Evolutionary conservation across 2,797 vertebrate species (phyloP).

Genomic region (Enteromius thamalakanensis): DNA sequence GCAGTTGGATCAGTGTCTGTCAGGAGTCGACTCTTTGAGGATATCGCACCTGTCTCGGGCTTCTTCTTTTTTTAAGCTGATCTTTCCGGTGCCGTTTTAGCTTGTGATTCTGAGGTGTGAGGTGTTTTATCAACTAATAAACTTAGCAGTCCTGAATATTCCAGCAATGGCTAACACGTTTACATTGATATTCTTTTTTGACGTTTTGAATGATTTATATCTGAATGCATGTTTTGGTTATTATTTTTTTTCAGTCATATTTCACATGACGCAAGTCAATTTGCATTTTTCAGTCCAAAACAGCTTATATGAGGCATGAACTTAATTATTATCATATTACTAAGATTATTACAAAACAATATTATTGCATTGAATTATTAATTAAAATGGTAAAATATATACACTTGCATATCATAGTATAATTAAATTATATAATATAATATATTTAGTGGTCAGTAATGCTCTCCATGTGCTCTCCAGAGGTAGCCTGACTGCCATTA

Average conservation of each 20-base stretch:
- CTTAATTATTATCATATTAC: not conserved
- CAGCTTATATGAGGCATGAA: not conserved
- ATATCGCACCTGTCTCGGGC: not conserved
- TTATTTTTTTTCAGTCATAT: not conserved
- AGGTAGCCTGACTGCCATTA: too few relatives aligned
- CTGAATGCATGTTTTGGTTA: not conserved
- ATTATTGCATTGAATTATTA: too few relatives aligned
- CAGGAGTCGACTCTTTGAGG: conserved; percentile 20
- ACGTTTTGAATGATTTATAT: not conserved
- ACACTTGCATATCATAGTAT: too few relatives aligned
- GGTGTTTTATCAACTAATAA: not conserved
- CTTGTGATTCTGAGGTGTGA: not conserved
- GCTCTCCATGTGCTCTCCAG: too few relatives aligned
- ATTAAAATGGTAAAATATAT: too few relatives aligned
- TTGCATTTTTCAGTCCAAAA: not conserved
- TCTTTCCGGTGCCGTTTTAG: conserved; percentile 1
- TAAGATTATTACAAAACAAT: not conserved
- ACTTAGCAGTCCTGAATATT: too few relatives aligned
- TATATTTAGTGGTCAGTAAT: too few relatives aligned
- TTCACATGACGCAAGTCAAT: not conserved
- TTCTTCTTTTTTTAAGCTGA: not conserved
- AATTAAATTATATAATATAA: too few relatives aligned
- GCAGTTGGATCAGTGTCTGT: conserved; percentile 34
- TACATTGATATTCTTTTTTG: not conserved
- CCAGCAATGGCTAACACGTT: too few relatives aligned